Conservation (phyloP, 2,888 invertebrate genomes). For the Hirtodrosophila trivittata region DNA sequence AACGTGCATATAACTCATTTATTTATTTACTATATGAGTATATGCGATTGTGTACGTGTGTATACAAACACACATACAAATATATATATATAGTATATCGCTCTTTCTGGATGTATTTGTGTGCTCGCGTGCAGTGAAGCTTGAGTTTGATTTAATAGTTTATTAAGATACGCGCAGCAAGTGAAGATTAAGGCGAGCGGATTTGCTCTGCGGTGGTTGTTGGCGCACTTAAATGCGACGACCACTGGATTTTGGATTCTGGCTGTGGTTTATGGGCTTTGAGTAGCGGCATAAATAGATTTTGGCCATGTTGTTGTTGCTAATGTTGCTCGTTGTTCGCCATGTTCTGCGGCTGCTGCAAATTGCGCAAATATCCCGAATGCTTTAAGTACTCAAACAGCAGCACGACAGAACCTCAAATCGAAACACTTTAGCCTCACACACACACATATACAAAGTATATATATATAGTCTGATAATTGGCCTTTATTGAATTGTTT, state of each 20-base stretch:
- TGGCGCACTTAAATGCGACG: constrained; percentile 71
- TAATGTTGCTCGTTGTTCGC: constrained; percentile 8
- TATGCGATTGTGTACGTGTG: background rate
- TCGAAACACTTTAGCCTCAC: too few relatives aligned
- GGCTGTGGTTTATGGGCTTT: constrained; percentile 74
- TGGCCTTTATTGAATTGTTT: too few relatives aligned
- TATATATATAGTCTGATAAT: too few relatives aligned
- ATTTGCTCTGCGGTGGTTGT: constrained; percentile 56
- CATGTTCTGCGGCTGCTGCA: constrained; percentile 7
- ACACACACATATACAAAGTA: too few relatives aligned
- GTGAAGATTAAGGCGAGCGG: constrained; percentile 73
- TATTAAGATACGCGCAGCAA: constrained; percentile 76
- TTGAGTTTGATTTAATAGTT: constrained; percentile 78
- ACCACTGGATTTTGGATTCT: constrained; percentile 75
- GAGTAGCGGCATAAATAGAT: constrained; percentile 69
- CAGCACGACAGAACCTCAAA: constrained; percentile 6
- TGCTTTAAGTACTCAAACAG: constrained; percentile 27
- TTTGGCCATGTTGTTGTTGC: constrained; percentile 25
- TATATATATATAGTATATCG: constrained; percentile 25
- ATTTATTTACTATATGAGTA: constrained; percentile 64
- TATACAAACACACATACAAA: constrained; percentile 16
- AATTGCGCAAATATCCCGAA: constrained; percentile 37
- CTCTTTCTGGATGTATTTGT: constrained; percentile 21
- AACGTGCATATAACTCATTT: constrained; percentile 73
- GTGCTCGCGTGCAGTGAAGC: constrained; percentile 69